Percentiles rank a stretch among this genome's conserved stretches.
Evolutionary conservation across 2,888 invertebrate species (phyloP).

Genomic region (Zhengitettix transpicula): DNA sequence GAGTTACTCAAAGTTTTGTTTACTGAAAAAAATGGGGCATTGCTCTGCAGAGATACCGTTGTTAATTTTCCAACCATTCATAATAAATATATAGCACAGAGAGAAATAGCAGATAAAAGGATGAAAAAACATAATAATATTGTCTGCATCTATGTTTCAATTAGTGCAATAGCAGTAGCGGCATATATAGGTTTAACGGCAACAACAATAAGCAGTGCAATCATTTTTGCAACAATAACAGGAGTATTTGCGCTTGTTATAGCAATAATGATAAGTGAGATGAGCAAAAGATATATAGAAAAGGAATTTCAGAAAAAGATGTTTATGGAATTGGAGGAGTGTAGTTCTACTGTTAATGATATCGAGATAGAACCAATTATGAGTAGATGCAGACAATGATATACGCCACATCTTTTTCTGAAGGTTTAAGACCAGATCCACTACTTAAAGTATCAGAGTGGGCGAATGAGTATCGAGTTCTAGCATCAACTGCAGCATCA

Average conservation of each 20-base stretch:
- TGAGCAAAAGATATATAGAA: slow-evolving; percentile 3
- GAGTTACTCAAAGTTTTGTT: not conserved
- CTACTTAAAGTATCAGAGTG: not conserved
- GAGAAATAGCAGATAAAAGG: not conserved
- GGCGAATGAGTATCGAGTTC: not conserved
- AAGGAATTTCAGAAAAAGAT: slow-evolving; percentile 3
- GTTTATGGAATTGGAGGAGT: slow-evolving; percentile 4
- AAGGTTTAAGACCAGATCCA: not conserved
- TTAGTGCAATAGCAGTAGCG: not conserved
- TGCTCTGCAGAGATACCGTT: too few relatives aligned
- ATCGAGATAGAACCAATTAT: not conserved
- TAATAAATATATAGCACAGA: too few relatives aligned
- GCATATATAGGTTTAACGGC: not conserved
- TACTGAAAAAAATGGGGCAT: not conserved
- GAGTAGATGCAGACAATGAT: not conserved
- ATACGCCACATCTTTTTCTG: not conserved
- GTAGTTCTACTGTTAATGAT: slow-evolving; percentile 1
- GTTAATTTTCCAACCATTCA: too few relatives aligned
- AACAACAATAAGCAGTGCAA: not conserved
- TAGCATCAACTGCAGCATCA: not conserved
- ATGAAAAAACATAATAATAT: not conserved
- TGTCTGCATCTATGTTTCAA: not conserved
- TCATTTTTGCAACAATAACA: slow-evolving; percentile 1
- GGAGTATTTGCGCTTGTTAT: not conserved
- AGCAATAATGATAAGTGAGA: not conserved